phyloP scores from a whole-genome alignment of 2,888 invertebrate genomes.

The Norana najaformis region DNA sequence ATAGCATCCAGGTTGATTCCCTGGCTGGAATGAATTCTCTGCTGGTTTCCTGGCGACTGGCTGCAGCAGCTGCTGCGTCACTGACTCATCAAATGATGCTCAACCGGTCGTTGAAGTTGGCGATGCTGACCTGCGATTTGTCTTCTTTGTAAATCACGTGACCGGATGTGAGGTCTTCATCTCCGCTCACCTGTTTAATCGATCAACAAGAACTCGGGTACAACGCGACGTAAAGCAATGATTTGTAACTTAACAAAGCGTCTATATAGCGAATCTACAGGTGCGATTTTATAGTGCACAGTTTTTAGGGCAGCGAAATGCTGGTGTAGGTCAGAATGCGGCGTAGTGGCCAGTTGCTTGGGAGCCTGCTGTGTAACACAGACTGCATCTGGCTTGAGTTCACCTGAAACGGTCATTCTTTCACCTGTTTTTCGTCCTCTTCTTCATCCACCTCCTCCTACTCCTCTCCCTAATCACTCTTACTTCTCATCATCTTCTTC shows the following conservation, averaged over 20 bases:
- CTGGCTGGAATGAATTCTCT: no score
- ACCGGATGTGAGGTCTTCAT: not conserved
- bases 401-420: not conserved
- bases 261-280: not conserved
- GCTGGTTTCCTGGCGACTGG: not conserved
- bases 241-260: not conserved
- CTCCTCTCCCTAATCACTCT: no score
- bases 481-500: no score
- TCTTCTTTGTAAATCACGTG: not conserved
- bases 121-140: no score
- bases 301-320: no score
- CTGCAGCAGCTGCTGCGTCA: not conserved
- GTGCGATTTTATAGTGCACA: not conserved
- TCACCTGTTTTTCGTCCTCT: not conserved
- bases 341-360: no score
- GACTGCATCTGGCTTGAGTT: no score
- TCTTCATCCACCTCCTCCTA: no score
- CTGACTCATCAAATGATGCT: not conserved
- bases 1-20: not conserved
- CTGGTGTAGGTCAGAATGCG: no score
- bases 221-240: not conserved
- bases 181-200: not conserved
- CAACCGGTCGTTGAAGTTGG: not conserved
- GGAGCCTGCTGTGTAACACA: no score
- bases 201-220: not conserved